Conservation (phyloP, 2,888 invertebrate species). For the Blomia tropicalis region DNA sequence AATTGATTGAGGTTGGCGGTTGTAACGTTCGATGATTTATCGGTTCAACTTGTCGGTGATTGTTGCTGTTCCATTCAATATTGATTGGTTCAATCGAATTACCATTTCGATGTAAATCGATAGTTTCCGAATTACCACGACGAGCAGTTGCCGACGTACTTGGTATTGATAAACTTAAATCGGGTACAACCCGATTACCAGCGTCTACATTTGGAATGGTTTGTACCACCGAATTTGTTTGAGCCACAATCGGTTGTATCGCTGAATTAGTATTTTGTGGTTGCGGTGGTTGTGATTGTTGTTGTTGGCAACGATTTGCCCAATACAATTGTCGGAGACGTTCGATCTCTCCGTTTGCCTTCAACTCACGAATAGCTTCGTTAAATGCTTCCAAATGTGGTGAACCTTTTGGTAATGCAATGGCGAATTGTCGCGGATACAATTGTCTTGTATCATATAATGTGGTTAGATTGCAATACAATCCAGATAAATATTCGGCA, state of each 20-base stretch:
- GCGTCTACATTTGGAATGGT: neutral
- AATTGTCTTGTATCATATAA: neutral
- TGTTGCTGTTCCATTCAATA: neutral
- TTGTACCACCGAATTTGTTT: neutral
- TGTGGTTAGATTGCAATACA: slow-evolving; percentile 19
- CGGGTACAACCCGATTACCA: too few relatives aligned
- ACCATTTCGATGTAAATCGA: neutral
- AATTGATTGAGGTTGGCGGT: too few relatives aligned
- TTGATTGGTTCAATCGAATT: neutral
- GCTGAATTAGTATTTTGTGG: neutral
- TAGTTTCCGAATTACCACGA: neutral
- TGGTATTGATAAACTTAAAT: too few relatives aligned
- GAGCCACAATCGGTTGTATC: neutral
- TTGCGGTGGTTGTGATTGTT: neutral
- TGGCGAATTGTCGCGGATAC: slow-evolving; percentile 20
- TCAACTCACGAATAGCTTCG: slow-evolving; percentile 17
- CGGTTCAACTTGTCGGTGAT: neutral
- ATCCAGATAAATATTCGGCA: slow-evolving; percentile 17
- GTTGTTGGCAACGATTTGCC: slow-evolving; percentile 12
- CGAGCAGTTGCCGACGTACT: neutral
- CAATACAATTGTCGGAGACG: slow-evolving; percentile 14
- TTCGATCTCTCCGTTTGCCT: slow-evolving; percentile 10
- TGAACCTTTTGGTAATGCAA: slow-evolving; percentile 20
- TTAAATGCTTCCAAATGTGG: neutral
- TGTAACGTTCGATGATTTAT: neutral